phyloP scores from a whole-genome alignment of 2,797 vertebrate species.

The Darevskia mixta region DNA sequence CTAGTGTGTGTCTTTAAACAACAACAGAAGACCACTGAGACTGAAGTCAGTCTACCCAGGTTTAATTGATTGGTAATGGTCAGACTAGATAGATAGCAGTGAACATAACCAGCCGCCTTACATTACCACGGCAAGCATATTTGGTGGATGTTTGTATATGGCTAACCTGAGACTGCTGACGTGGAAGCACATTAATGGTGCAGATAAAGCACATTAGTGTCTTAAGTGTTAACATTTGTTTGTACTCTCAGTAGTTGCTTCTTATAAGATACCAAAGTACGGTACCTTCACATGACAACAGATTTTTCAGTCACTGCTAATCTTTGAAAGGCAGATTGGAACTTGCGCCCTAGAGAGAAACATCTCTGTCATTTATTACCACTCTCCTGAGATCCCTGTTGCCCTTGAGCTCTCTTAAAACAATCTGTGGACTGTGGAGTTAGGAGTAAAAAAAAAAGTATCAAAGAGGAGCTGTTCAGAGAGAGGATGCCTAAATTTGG shows the following conservation, averaged over 20 bases:
- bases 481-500: constrained; percentile 26
- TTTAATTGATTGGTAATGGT: too few relatives aligned
- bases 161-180: not conserved
- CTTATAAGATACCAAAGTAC: not conserved
- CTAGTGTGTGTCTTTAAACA: too few relatives aligned
- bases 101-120: too few relatives aligned
- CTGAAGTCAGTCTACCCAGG: too few relatives aligned
- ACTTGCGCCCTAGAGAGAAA: not conserved
- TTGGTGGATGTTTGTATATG: not conserved
- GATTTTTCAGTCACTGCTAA: not conserved
- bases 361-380: constrained; percentile 6
- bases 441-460: constrained; percentile 11
- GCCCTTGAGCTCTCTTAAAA: constrained; percentile 3
- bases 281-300: constrained; percentile 17
- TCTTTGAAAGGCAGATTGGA: constrained; percentile 21
- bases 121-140: not conserved
- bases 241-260: not conserved
- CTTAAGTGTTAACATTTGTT: not conserved
- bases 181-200: not conserved
- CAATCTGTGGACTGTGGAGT: not conserved
- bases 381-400: constrained; percentile 19
- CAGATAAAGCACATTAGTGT: not conserved
- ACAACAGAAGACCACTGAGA: too few relatives aligned
- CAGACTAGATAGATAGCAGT: too few relatives aligned
- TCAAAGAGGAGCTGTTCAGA: constrained; percentile 47